These are phyloP conservation scores for Melopsittacus undulatus DNA, from an alignment of 2,797 vertebrate genomes.

Conservation along the genomic window DNA sequence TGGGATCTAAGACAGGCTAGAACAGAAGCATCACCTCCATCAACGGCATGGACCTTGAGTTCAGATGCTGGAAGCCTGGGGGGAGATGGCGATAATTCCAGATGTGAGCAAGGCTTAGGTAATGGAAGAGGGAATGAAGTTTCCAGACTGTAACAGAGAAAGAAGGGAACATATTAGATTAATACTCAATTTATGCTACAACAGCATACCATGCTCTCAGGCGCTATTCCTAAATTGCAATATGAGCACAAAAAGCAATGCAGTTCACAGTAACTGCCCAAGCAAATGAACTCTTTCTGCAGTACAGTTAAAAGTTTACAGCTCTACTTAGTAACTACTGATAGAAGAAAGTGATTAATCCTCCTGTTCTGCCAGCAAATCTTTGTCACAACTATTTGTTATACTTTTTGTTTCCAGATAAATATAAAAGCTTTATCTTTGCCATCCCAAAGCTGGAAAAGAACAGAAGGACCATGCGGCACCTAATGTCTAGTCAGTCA, in stretches of 20 bases:
- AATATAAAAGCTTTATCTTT: neutral
- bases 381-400: neutral
- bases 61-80: constrained; percentile 55
- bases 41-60: constrained; percentile 47
- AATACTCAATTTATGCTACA: neutral
- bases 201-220: neutral
- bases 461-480: neutral
- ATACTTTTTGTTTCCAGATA: neutral
- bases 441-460: neutral
- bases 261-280: neutral
- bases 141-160: constrained; percentile 64
- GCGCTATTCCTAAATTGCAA: neutral
- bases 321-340: neutral
- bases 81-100: constrained; percentile 36
- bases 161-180: neutral
- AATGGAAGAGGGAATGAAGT: constrained; percentile 34
- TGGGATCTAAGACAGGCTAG: constrained; percentile 47
- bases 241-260: neutral
- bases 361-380: neutral
- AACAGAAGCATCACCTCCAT: constrained; percentile 57
- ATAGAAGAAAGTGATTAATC: neutral
- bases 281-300: neutral
- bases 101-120: constrained; percentile 64
- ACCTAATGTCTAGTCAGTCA: neutral
- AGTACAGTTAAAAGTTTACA: neutral